These are phyloP conservation scores for Menidia menidia DNA, from an alignment of 2,797 vertebrate species.

Conservation along the genomic window DNA sequence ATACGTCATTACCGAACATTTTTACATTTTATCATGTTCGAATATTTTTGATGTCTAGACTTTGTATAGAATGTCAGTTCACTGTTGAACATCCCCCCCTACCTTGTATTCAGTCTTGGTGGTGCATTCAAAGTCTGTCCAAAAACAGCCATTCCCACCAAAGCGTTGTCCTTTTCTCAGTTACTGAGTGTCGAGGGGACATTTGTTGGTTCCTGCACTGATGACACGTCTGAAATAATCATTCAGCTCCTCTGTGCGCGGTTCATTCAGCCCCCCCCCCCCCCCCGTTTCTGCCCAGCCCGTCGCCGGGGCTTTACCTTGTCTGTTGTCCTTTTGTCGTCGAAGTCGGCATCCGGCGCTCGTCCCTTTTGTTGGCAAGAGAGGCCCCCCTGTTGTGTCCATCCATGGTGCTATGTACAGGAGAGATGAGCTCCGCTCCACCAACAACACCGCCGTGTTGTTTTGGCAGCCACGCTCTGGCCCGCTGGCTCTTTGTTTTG, in stretches of 20 bases:
- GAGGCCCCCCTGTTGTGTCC: conserved; percentile 66
- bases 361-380: conserved; percentile 59
- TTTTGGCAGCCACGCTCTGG: conserved; percentile 39
- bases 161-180: conserved; percentile 60
- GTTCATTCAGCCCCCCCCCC: too few species aligned
- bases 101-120: conserved; percentile 69
- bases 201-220: conserved; percentile 59
- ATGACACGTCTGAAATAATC: conserved; percentile 53
- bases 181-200: conserved; percentile 56
- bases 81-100: conserved; percentile 54
- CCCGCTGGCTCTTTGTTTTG: conserved; percentile 55
- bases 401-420: conserved; percentile 72
- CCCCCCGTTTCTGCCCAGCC: conserved; percentile 51
- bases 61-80: conserved; percentile 73
- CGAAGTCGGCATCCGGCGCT: conserved; percentile 62
- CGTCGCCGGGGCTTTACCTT: conserved; percentile 60
- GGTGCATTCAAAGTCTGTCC: conserved; percentile 72
- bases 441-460: conserved; percentile 58
- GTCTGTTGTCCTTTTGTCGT: conserved; percentile 65
- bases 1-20: conserved; percentile 65
- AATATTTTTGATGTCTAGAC: conserved; percentile 71
- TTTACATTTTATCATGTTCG: conserved; percentile 69
- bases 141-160: conserved; percentile 68
- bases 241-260: conserved; percentile 14
- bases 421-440: conserved; percentile 65